Percentiles rank a stretch among this genome's conserved stretches.
Evolutionary conservation across 2,797 vertebrate genomes (phyloP).

Genomic region (Tolypeutes matacus): DNA sequence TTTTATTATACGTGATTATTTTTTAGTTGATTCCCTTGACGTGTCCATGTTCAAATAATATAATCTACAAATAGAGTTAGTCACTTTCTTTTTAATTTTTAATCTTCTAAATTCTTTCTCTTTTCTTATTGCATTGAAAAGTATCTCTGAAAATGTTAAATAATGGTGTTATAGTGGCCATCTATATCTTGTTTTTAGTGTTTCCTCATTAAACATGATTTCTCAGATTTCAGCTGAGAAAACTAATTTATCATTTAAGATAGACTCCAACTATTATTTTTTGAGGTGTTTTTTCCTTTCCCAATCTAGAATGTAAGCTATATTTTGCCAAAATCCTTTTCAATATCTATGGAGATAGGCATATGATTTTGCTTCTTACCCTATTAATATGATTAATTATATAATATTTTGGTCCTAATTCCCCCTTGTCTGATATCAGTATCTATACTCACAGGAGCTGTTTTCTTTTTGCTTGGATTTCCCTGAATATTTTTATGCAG

Average conservation of each 20-base stretch:
- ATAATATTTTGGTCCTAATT: not conserved
- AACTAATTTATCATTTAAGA: not conserved
- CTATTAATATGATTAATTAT: conserved; percentile 15
- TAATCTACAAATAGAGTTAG: not conserved
- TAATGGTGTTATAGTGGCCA: not conserved
- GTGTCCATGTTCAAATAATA: not conserved
- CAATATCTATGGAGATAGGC: not conserved
- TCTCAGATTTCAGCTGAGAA: not conserved
- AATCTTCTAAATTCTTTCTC: not conserved
- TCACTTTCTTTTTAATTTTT: not conserved
- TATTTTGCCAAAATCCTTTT: not conserved
- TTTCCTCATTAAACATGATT: not conserved
- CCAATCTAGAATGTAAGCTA: not conserved
- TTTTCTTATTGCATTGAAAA: not conserved
- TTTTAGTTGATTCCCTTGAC: not conserved
- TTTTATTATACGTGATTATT: not conserved
- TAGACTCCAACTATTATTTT: not conserved
- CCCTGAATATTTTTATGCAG: not conserved
- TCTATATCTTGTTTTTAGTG: not conserved
- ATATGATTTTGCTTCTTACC: not conserved
- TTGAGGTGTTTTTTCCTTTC: too few relatives aligned
- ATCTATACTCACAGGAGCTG: not conserved
- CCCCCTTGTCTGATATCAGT: not conserved
- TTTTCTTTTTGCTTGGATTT: conserved; percentile 19
- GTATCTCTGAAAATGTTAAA: not conserved